Base-by-base conservation (phyloP, 2,888 invertebrate species). In the Periphyllus acericola region DNA sequence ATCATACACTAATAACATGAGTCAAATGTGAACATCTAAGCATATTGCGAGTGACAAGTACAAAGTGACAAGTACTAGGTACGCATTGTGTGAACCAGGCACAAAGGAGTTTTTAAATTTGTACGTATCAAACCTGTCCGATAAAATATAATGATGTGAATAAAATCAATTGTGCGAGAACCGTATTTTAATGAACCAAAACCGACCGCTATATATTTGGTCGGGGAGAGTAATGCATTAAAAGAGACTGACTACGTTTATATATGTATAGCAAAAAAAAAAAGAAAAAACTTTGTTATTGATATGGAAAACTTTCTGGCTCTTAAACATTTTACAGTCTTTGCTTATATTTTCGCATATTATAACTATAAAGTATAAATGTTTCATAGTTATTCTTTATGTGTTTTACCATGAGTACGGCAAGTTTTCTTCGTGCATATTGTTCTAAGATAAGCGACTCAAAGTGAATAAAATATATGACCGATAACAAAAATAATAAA, bases 381-480 rank as follows among this genome's bases (percentile, higher is more conserved):
- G 32, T n/a, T 36, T 32, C 72, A 34, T 72, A 72, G 72, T 72
- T 72, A 72, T 74, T 83, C 52, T 83, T 72, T 72, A 83, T 83
- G 34, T 17, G 34, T 55, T 52, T 52, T 34, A 52, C n/a, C 72
- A 34, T 72, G 72, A 72, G 72, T n/a, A 34, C 21, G 34, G 36
- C n/a, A 55, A 74, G 55, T 83, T 55, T 83, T 36, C 32, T 72
- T 55, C 55, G 9, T 25, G 55, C 72, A 72, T 72, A 72, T 83
- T 83, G 52, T 72, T 83, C 72, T n/a, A 60, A 72, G 72, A 83
- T 72, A 83, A 83, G 72, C 55, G 11, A 74, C 32, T 14, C 72
- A 25, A 71, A 4, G n/a, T 29, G 55, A 2, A 52, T 9, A 36
- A 5, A 36, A 36, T 36, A n/a, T 36, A 36, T 36, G 52, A 52